Base-by-base conservation (phyloP, 2,888 invertebrate genomes). In the Rambutsinella grinnellia region DNA sequence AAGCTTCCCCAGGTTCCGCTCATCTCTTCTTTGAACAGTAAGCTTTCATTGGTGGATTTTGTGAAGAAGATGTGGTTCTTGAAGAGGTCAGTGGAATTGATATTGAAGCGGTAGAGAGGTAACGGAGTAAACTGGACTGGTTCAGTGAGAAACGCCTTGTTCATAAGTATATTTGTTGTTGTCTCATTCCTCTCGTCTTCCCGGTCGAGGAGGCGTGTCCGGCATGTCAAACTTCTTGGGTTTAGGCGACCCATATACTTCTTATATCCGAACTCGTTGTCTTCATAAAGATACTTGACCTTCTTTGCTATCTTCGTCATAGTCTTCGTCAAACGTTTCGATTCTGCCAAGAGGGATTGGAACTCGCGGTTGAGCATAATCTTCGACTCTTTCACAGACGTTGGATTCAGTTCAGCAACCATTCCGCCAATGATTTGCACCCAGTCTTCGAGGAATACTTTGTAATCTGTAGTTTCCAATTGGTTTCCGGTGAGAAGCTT, bases 371-470 rank as follows among this genome's bases (percentile, higher is more conserved):
- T 15, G 5, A 75, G 21, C 78, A 78, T 78, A 0, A 51, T 44
- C 6, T 60, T 28, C 2, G 58, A 56, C 13, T 58, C 69, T n/a
- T 65, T 57, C 13, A 24, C 17, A 1, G 61, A 46, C 3, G 2
- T 19, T 1, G 69, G 53, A 15, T 63, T 53, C 1, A 79, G 51
- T 21, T 68, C 56, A n/a, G 15, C 46, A 6, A 66, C 71, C 21
- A 77, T 71, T 13, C 62, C 13, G 19, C 21, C n/a, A 10, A 78
- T 54, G 10, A 79, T 56, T 19, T 70, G 54, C 23, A 78, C 44
- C 79, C 79, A 79, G 2, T 81, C 75, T 44, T 74, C 26, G 2
- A 71, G 67, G 46, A 79, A 76, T 5, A 28, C 61, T n/a, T 68
- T 47, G 47, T 62, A 62, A n/a, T 57, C 53, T 0, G 27, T 17